Evolutionary conservation across 2,797 vertebrate genomes (phyloP).

Genomic region (Gobio occitaniae): DNA sequence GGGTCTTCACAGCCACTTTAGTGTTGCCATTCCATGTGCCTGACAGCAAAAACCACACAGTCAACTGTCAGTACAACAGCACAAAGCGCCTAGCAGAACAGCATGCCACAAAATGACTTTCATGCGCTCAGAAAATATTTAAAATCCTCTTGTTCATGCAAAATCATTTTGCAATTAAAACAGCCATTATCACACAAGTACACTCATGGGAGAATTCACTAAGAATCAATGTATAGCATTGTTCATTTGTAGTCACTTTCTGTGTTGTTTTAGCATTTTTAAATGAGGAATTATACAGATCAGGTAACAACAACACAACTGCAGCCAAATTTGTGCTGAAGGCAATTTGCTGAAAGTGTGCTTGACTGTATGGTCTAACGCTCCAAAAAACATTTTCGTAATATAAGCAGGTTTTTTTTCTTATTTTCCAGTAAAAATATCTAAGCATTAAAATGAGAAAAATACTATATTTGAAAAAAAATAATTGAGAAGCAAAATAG

Average conservation of each 20-base stretch:
- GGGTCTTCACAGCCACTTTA: conserved; percentile 97
- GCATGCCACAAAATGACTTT: background rate
- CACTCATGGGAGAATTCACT: background rate
- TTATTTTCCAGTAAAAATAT: background rate
- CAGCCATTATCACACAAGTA: conserved; percentile 3
- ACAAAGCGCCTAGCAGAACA: background rate
- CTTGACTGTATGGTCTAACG: background rate
- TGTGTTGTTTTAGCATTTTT: background rate
- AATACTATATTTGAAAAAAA: background rate
- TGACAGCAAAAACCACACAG: conserved; percentile 66
- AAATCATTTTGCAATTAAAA: background rate
- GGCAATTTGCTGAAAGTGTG: background rate
- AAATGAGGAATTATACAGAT: background rate
- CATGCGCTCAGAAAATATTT: background rate
- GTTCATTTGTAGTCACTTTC: background rate
- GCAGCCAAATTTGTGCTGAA: background rate
- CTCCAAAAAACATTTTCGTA: background rate
- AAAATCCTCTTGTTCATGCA: background rate
- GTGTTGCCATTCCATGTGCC: conserved; percentile 99
- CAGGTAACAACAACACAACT: background rate
- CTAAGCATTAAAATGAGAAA: background rate
- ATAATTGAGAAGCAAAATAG: background rate
- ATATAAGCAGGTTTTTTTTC: too few relatives aligned
- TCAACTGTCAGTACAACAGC: conserved; percentile 42
- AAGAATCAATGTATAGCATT: background rate